Conservation (phyloP, 1,140 invertebrate genomes). For the Mercenaria mercenaria region DNA sequence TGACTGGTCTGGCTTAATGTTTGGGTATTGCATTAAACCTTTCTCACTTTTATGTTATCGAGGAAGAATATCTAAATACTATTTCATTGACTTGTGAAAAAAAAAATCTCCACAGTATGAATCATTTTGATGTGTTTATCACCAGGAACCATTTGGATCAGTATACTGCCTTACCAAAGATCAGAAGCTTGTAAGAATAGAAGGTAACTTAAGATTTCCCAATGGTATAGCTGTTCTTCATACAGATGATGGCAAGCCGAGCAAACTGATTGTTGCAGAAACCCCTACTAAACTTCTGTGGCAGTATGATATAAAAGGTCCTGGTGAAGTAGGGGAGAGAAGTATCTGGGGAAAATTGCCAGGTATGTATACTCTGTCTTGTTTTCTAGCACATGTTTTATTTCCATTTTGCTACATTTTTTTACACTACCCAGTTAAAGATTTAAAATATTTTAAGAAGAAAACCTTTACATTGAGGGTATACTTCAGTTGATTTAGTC, state of each 20-base stretch:
- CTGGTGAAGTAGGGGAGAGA: constrained; percentile 75
- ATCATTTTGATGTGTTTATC: too few species aligned
- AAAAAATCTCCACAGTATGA: too few species aligned
- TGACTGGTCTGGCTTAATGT: too few species aligned
- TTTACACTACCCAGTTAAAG: too few species aligned
- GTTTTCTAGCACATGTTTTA: too few species aligned
- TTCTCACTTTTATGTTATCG: too few species aligned
- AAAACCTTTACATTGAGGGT: too few species aligned
- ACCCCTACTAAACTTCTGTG: constrained; percentile 82
- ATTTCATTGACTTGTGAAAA: too few species aligned
- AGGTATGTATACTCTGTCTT: constrained; percentile 68
- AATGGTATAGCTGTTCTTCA: constrained; percentile 83
- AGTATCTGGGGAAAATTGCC: constrained; percentile 79
- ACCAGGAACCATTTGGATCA: constrained; percentile 82
- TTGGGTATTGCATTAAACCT: too few species aligned
- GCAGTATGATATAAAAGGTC: constrained; percentile 79
- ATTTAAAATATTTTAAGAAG: too few species aligned
- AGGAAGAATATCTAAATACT: too few species aligned
- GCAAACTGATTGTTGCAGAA: constrained; percentile 82
- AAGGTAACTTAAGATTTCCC: constrained; percentile 78
- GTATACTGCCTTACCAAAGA: constrained; percentile 80
- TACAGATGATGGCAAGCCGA: constrained; percentile 69
- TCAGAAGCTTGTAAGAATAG: constrained; percentile 74
- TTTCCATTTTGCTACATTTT: background rate
- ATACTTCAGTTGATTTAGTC: too few species aligned